These are phyloP conservation scores for Phenganax marumi DNA, from an alignment of 92 coral and sea anemone species.

Conservation along the genomic window DNA sequence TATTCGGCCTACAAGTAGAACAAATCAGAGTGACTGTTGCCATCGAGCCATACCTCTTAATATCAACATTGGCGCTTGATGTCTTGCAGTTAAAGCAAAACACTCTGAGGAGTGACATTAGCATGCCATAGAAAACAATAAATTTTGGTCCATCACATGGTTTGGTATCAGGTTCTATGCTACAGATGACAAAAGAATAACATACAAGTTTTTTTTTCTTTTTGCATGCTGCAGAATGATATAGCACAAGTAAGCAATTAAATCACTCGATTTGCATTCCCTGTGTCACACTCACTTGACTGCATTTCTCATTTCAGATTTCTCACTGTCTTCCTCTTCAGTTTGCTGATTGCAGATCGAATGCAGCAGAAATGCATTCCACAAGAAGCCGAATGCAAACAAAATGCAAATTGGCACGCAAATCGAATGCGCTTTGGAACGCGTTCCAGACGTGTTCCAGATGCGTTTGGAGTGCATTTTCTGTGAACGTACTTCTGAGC, in stretches of 20 bases:
- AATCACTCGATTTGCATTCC: neutral
- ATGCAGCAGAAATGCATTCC: too few species aligned
- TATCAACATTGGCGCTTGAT: neutral
- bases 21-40: conserved; percentile 27
- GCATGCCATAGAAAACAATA: too few species aligned
- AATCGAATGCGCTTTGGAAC: too few species aligned
- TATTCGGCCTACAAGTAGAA: conserved; percentile 10
- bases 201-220: neutral
- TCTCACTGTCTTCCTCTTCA: neutral
- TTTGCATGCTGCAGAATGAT: too few species aligned
- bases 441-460: too few species aligned
- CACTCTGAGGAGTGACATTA: conserved; percentile 10
- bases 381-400: too few species aligned
- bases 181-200: neutral
- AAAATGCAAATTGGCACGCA: too few species aligned
- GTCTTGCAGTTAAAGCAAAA: conserved; percentile 29
- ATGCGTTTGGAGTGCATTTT: too few species aligned
- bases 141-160: neutral
- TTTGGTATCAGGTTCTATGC: neutral
- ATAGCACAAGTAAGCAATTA: neutral
- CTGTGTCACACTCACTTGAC: neutral
- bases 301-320: neutral
- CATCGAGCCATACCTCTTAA: conserved; percentile 25
- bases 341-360: too few species aligned
- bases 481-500: too few species aligned